These are phyloP conservation scores for Euzophera pinguis DNA, from an alignment of 2,888 invertebrate species.

Conservation along the genomic window DNA sequence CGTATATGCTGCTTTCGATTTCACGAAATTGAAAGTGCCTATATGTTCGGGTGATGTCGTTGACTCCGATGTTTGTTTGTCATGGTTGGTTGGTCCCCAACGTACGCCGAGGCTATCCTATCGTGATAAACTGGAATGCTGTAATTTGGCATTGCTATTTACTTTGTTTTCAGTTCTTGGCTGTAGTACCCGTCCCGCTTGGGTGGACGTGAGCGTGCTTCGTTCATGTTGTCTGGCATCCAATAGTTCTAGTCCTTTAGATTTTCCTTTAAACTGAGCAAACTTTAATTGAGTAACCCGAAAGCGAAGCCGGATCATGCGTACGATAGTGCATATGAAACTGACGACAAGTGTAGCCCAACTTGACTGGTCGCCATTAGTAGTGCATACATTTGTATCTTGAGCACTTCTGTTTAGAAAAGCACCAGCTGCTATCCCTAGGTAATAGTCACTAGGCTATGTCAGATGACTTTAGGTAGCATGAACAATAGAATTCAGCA, in stretches of 20 bases:
- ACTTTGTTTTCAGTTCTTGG: conserved; percentile 58
- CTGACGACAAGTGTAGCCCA: no score
- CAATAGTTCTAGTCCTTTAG: not conserved
- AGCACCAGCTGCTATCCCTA: no score
- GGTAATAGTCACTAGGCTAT: no score
- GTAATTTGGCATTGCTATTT: conserved; percentile 62
- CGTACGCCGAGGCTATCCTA: conserved; percentile 51
- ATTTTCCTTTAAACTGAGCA: conserved; percentile 6
- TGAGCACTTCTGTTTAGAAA: no score
- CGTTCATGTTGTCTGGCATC: conserved; percentile 32
- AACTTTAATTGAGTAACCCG: no score
- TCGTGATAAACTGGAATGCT: conserved; percentile 61
- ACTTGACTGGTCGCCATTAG: no score
- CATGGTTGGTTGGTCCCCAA: conserved; percentile 62
- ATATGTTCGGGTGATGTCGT: conserved; percentile 75
- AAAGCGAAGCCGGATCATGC: no score
- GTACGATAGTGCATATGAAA: no score
- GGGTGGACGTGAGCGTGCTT: conserved; percentile 44
- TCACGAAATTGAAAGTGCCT: conserved; percentile 75
- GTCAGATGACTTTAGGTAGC: conserved; percentile 3
- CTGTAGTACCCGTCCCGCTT: conserved; percentile 42
- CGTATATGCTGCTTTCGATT: conserved; percentile 70
- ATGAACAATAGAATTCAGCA: conserved; percentile 4
- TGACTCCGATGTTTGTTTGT: conserved; percentile 76
- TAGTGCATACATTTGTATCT: no score